These are phyloP conservation scores for Toxotes jaculatrix DNA, from an alignment of 2,113 vertebrate species.

Conservation along the genomic window DNA sequence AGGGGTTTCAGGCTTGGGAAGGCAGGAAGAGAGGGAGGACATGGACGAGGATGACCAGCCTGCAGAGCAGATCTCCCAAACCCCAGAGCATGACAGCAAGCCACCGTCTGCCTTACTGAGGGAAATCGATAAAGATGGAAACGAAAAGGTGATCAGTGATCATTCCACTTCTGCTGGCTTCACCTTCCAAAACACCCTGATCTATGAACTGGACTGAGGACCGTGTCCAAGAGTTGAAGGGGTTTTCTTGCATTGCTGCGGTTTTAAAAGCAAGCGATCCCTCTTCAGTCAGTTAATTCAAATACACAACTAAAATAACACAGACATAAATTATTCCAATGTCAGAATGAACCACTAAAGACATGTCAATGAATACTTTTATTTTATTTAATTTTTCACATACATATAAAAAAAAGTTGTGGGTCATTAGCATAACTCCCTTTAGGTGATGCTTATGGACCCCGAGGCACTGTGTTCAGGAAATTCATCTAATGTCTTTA, in stretches of 20 bases:
- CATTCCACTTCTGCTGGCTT: slow-evolving; percentile 87
- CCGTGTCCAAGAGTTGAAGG: too few relatives aligned
- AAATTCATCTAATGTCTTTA: slow-evolving; percentile 21
- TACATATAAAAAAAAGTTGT: slow-evolving; percentile 52
- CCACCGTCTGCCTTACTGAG: slow-evolving; percentile 57
- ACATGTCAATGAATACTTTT: slow-evolving; percentile 47
- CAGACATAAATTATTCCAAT: not conserved
- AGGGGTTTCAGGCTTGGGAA: not conserved
- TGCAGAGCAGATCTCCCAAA: not conserved
- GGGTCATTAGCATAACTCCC: slow-evolving; percentile 34
- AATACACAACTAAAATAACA: too few relatives aligned
- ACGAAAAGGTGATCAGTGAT: slow-evolving; percentile 77
- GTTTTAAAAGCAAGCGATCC: not conserved
- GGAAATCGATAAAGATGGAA: slow-evolving; percentile 85
- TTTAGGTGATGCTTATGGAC: slow-evolving; percentile 12
- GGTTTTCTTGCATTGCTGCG: not conserved
- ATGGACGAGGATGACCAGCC: slow-evolving; percentile 54
- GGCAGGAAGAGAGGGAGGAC: slow-evolving; percentile 12
- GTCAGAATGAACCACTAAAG: slow-evolving; percentile 37
- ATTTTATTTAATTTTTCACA: slow-evolving; percentile 60
- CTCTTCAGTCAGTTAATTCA: not conserved
- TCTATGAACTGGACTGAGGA: slow-evolving; percentile 91
- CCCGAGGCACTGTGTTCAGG: slow-evolving; percentile 53
- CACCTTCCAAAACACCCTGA: slow-evolving; percentile 86
- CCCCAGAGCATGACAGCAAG: not conserved